These are phyloP conservation scores for Dendrolimus houi DNA, from an alignment of 2,888 invertebrate species.

Conservation along the genomic window DNA sequence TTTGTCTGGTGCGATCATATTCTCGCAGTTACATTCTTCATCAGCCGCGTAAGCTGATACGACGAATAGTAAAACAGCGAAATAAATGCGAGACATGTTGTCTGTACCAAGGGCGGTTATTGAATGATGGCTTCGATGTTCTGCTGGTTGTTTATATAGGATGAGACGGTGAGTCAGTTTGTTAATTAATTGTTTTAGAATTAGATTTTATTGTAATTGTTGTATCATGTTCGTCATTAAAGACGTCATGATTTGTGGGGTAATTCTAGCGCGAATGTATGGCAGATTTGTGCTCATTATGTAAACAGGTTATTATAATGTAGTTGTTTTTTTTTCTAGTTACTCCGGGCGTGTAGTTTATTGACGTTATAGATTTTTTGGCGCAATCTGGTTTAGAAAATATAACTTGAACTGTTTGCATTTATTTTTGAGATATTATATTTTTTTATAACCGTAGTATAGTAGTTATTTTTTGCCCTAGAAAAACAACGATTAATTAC, in stretches of 20 bases:
- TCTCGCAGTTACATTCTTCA: conserved; percentile 14
- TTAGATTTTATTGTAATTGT: neutral
- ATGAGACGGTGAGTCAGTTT: neutral
- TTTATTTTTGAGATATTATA: too few species aligned
- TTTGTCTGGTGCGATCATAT: conserved; percentile 5
- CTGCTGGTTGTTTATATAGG: neutral
- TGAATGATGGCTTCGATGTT: conserved; percentile 13
- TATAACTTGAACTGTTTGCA: too few species aligned
- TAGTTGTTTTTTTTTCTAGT: too few species aligned
- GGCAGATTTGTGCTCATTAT: neutral
- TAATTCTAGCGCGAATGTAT: neutral
- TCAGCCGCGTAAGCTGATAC: conserved; percentile 4
- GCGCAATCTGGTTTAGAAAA: too few species aligned
- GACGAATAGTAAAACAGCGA: conserved; percentile 13
- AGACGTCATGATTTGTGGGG: neutral
- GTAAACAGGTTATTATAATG: neutral
- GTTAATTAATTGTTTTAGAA: neutral
- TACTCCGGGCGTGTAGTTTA: too few species aligned
- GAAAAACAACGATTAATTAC: too few species aligned
- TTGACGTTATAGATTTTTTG: too few species aligned
- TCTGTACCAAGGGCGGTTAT: conserved; percentile 5
- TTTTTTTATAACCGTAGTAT: too few species aligned
- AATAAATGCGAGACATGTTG: conserved; percentile 23
- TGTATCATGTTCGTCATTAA: neutral
- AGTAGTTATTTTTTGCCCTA: too few species aligned